Base-by-base conservation (phyloP, 2,888 invertebrate species). In the Diachrysia chrysitis region DNA sequence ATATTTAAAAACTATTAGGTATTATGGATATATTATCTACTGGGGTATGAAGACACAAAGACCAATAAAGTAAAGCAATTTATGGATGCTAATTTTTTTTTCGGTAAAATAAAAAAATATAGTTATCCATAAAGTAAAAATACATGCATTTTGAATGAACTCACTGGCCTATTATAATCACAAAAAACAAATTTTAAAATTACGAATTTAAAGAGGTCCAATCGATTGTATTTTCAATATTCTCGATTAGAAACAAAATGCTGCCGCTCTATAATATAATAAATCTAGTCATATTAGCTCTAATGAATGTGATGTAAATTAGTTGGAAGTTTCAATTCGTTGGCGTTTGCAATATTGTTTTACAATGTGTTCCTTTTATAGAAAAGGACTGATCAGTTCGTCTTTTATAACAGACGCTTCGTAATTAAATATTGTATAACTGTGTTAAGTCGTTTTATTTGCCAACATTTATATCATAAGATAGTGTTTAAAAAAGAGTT, bases 371-470 rank as follows among this genome's bases (percentile, higher is more conserved):
- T 84, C 87, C 85, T 88, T 83, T 76, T 79, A 63, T 85, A 83
- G 85, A 84, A 83, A 82, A 81, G 79, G 73, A 78, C 75, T 79
- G 81, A 82, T 84, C 75, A 80, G 83, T 85, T 87, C 79, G 87
- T 87, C 85, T 86, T 88, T 85, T 90, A 88, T 90, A 90, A 88
- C 84, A 83, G 87, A 89, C 83, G 92, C 92, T 92, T 91, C 78
- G 85, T 88, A 87, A 89, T 84, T 89, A 88, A 89, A 92, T 79
- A 86, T 84, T 87, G 86, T 88, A 80, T 89, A 87, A 84, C 84
- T 90, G 88, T 90, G 82, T n/a, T 60, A 56, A 57, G 46, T 69
- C 81, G 85, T 85, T 83, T 81, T 80, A 80, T 76, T 72, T 14
- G 21, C 32, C n/a, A 12, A 0, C 48, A 9, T 17, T 51, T 19